phyloP scores from a whole-genome alignment of 2,797 vertebrate genomes.

The Leptodactylus fallax region DNA sequence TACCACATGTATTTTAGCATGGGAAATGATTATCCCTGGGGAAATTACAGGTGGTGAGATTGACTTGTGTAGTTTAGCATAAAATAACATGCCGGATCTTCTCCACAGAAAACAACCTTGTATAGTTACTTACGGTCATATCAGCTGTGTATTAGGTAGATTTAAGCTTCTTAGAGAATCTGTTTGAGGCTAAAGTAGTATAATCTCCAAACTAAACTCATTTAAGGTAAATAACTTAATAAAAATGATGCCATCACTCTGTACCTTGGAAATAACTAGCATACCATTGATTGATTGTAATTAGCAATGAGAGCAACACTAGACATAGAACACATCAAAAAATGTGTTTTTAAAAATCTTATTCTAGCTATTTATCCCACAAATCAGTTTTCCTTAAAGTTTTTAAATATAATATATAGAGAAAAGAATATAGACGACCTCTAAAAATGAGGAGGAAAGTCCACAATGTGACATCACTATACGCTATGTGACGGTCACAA shows the following conservation, averaged over 20 bases:
- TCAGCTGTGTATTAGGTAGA: not conserved
- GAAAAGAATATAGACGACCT: too few species aligned
- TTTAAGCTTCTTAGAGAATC: not conserved
- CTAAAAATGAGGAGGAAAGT: too few species aligned
- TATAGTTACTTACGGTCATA: not conserved
- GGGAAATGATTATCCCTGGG: conserved; percentile 11
- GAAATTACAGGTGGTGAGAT: conserved; percentile 34
- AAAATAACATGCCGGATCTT: conserved; percentile 12
- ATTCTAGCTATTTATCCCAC: too few species aligned
- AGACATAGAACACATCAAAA: not conserved
- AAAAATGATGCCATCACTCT: not conserved
- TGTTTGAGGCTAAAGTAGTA: not conserved
- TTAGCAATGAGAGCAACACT: not conserved
- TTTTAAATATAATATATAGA: too few species aligned
- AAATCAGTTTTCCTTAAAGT: too few species aligned
- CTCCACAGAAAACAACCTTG: conserved; percentile 1
- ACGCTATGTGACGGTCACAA: too few species aligned
- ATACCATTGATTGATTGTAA: not conserved
- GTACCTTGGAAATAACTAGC: not conserved
- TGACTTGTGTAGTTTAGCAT: conserved; percentile 33
- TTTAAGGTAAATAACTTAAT: not conserved
- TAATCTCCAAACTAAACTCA: not conserved
- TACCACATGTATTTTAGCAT: not conserved
- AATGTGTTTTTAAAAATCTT: too few species aligned
- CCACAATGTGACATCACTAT: too few species aligned